A percentile compares a stretch with the other conserved stretches of the same genome.
phyloP scores from a whole-genome alignment of 1,140 invertebrate species.

The Drosophila grimshawi region DNA sequence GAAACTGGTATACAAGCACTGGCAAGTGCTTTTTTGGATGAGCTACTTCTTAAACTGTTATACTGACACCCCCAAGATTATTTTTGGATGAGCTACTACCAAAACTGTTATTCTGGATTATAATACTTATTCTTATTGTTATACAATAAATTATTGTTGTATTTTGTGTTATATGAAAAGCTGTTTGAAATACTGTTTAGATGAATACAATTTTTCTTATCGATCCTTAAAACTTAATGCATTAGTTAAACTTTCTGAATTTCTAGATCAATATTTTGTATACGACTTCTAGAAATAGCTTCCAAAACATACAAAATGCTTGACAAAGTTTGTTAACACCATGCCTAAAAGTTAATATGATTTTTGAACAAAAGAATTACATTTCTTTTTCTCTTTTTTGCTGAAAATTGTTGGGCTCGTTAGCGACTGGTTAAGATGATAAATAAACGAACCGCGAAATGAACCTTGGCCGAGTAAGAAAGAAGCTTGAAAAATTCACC shows the following conservation, averaged over 20 bases:
- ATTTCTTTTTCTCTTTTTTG: conserved; percentile 6
- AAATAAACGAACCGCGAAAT: conserved; percentile 24
- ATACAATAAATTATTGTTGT: conserved; percentile 1
- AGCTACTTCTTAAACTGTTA: background rate
- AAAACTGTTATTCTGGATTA: background rate
- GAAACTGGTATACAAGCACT: no score
- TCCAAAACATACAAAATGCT: background rate
- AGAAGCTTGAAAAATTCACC: conserved; percentile 16
- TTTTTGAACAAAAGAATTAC: conserved; percentile 1
- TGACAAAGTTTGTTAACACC: conserved; percentile 24
- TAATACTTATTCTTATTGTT: conserved; percentile 34
- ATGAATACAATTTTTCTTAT: background rate
- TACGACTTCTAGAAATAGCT: no score
- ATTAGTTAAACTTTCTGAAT: no score
- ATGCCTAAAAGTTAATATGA: conserved; percentile 9
- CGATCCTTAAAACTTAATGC: no score
- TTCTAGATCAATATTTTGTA: no score
- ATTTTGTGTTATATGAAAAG: no score
- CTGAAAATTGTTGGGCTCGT: conserved; percentile 27
- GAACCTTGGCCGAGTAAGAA: conserved; percentile 43
- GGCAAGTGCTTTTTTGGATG: no score
- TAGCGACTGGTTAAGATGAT: conserved; percentile 38
- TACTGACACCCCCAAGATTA: conserved; percentile 13
- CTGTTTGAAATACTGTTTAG: background rate
- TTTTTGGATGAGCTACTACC: background rate